These are phyloP conservation scores for Dermatemys mawii DNA, from an alignment of 2,113 vertebrate species.

Conservation along the genomic window DNA sequence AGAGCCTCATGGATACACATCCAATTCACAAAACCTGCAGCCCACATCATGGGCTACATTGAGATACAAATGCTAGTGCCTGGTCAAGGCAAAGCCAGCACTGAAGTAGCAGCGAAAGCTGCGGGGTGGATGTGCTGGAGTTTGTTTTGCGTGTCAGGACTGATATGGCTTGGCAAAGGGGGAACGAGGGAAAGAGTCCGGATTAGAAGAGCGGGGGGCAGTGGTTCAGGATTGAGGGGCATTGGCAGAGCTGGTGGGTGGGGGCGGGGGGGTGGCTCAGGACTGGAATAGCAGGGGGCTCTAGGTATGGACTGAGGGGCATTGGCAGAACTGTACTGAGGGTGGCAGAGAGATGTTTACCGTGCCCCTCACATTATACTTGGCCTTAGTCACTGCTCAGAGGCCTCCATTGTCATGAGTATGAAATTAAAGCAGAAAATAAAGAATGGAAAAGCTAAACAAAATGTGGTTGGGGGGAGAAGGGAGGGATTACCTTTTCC, in stretches of 20 bases:
- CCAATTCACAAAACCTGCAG: too few relatives aligned
- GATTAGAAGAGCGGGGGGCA: background rate
- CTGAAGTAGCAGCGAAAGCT: background rate
- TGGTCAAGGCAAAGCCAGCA: background rate
- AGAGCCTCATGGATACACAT: background rate
- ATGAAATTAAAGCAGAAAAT: background rate
- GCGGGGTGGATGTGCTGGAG: too few relatives aligned
- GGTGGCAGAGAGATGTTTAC: background rate
- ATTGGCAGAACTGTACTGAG: background rate
- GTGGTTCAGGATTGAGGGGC: background rate
- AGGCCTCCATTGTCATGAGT: accelerated
- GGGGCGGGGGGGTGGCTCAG: background rate
- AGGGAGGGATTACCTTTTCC: accelerated
- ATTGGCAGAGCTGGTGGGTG: background rate
- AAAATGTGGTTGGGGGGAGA: background rate
- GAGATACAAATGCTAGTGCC: background rate
- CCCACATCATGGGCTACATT: too few relatives aligned
- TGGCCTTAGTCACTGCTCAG: accelerated
- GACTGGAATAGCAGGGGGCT: background rate
- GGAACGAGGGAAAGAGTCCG: background rate
- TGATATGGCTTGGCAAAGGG: background rate
- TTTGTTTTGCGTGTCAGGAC: background rate
- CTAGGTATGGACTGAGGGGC: background rate
- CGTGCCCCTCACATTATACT: accelerated
- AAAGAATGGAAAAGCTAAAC: background rate